Evolutionary conservation across 92 coral and sea anemone species (phyloP), one percentile per base, ranked within the genome.

Genomic region (Parazoanthus darwini): DNA sequence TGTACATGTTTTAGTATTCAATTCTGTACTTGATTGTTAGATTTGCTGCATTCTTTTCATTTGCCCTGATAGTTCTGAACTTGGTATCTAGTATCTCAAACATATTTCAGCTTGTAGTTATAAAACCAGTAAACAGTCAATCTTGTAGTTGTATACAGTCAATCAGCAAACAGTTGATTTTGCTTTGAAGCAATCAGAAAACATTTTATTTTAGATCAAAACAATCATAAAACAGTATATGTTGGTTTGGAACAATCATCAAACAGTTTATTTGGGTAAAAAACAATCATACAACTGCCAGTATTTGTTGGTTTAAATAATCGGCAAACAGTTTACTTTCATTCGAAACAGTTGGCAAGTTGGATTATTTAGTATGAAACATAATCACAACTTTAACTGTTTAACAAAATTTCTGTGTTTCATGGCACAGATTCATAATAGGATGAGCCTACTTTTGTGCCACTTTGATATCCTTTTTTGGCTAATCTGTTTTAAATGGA

Each of bases 371-470:
- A 39, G 81, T 77, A 39, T 77, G 81, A 67, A 67, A 67, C 74
- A 4, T 67, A 67, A 67, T 43, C 81, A 77, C 38, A 77, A 77
- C 33, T 29, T 29, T 29, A 29, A 29, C 33, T 29, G 33, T 29
- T 29, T 29, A 29, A 29, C 33, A 29, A 29, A 29, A 29, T 77
- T 77, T 42, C 56, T 66, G 72, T 42, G 80, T 77, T 77, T 77
- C 80, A 77, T 77, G 80, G 29, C 80, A 18, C 80, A 77, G 80
- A 77, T 77, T 43, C 56, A 77, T 77, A 77, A 77, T 77, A 77
- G 80, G 80, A 77, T 77, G 38, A 43, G 80, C 80, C 80, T 77
- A 77, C 80, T 77, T 77, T 77, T 77, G 80, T 77, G 38, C 80
- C 80, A 77, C 56, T 77, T 15, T 77, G 29, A 77, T 43, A 77